phyloP scores from a whole-genome alignment of 2,888 invertebrate genomes.

The Druceiella hillmani region DNA sequence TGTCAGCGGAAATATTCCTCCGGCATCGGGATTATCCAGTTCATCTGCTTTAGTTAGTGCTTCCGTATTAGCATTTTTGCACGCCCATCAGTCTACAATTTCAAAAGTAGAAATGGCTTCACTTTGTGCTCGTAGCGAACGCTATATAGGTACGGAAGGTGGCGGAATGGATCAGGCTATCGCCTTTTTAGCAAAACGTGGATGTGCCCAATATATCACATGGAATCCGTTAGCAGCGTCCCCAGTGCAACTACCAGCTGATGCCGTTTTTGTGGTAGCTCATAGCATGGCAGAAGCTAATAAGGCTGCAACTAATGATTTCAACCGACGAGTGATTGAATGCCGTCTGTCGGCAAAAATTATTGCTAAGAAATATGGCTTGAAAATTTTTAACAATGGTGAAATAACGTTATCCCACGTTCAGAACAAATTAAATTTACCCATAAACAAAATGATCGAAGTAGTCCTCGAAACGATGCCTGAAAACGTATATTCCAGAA shows the following conservation, averaged over 20 bases:
- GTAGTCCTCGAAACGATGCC: conserved; percentile 60
- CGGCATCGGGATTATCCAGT: conserved; percentile 92
- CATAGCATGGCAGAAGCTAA: conserved; percentile 86
- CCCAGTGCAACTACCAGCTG: conserved; percentile 74
- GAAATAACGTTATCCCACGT: conserved; percentile 66
- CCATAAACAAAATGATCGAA: conserved; percentile 63
- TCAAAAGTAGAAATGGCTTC: conserved; percentile 67
- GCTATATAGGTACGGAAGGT: conserved; percentile 94
- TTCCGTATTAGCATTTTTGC: conserved; percentile 73
- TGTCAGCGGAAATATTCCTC: conserved; percentile 84
- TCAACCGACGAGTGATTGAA: conserved; percentile 90
- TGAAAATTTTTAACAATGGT: conserved; percentile 58
- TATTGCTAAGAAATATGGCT: conserved; percentile 30
- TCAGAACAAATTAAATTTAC: conserved; percentile 59
- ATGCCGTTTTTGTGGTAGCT: conserved; percentile 87
- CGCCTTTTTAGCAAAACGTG: conserved; percentile 81
- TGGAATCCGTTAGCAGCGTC: conserved; percentile 81
- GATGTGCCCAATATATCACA: conserved; percentile 87
- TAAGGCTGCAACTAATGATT: conserved; percentile 91
- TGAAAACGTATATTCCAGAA: conserved; percentile 60
- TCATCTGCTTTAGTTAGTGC: conserved; percentile 97
- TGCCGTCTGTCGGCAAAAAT: conserved; percentile 89
- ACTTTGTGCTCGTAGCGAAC: conserved; percentile 85
- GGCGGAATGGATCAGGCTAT: conserved; percentile 99
- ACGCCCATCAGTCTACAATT: conserved; percentile 43